These are phyloP conservation scores for Itoplectis maculator DNA, from an alignment of 2,888 invertebrate genomes.

Conservation along the genomic window DNA sequence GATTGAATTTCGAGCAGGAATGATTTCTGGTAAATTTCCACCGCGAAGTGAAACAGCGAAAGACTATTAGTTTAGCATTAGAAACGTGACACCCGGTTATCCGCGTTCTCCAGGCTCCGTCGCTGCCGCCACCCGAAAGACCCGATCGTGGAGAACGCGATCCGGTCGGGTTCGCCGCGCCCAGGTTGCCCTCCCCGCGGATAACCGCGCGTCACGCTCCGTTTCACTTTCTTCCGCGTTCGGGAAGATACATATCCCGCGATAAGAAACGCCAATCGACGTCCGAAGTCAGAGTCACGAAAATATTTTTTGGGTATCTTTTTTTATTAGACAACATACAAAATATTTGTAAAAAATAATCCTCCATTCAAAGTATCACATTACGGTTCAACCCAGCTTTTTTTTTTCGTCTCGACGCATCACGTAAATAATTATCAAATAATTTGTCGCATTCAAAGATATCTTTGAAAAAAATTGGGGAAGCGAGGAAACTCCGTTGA, in stretches of 20 bases:
- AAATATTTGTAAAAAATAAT: conserved; percentile 48
- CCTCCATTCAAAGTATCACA: conserved; percentile 63
- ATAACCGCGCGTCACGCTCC: conserved; percentile 61
- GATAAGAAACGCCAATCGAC: background rate
- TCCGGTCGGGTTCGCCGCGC: conserved; percentile 46
- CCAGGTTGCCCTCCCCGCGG: conserved; percentile 46
- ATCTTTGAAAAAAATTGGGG: too few relatives aligned
- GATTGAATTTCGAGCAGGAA: conserved; percentile 66
- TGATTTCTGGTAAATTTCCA: conserved; percentile 60
- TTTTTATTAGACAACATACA: conserved; percentile 57
- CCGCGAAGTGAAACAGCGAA: conserved; percentile 33
- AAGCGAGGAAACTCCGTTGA: too few relatives aligned
- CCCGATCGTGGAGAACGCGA: conserved; percentile 43
- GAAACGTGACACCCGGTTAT: conserved; percentile 50
- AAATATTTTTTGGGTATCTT: conserved; percentile 37
- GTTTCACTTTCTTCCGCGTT: conserved; percentile 58
- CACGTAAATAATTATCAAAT: too few relatives aligned
- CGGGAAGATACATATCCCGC: conserved; percentile 13
- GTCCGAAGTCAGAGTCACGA: conserved; percentile 10
- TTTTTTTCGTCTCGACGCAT: background rate
- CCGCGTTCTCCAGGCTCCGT: background rate
- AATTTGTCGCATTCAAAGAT: too few relatives aligned
- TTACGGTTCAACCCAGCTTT: conserved; percentile 38
- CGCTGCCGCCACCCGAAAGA: conserved; percentile 9
- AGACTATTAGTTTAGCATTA: conserved; percentile 42